Evolutionary conservation across 2,888 invertebrate genomes (phyloP).

Genomic region (Catonia carolina): DNA sequence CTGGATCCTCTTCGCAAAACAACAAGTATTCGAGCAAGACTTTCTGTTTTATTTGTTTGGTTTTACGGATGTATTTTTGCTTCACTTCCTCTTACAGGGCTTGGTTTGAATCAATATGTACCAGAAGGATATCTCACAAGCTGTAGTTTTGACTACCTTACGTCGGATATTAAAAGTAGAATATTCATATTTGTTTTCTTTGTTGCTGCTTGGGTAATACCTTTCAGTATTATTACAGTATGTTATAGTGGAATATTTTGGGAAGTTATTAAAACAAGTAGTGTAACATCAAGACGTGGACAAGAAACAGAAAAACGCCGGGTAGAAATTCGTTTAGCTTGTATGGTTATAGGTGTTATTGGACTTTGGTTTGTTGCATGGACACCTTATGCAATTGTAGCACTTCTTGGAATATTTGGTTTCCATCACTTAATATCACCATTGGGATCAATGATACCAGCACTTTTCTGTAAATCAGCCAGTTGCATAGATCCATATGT

Average conservation of each 20-base stretch:
- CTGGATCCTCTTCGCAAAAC: constrained; percentile 59
- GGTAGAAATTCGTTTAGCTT: constrained; percentile 59
- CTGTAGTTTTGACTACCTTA: constrained; percentile 80
- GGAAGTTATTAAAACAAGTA: constrained; percentile 46
- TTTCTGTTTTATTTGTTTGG: constrained; percentile 62
- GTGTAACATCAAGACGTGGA: constrained; percentile 30
- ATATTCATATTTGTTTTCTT: constrained; percentile 69
- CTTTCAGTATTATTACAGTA: constrained; percentile 61
- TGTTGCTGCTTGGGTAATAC: constrained; percentile 66
- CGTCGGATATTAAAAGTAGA: constrained; percentile 51
- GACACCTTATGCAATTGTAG: constrained; percentile 74
- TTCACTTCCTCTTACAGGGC: constrained; percentile 57
- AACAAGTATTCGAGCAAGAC: constrained; percentile 53
- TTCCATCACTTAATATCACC: constrained; percentile 59
- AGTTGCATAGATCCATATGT: constrained; percentile 76
- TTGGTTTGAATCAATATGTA: constrained; percentile 65
- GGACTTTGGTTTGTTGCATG: constrained; percentile 70
- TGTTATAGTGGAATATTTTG: constrained; percentile 66
- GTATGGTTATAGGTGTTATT: constrained; percentile 61
- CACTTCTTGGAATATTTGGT: constrained; percentile 65
- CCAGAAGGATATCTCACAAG: constrained; percentile 72
- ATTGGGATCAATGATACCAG: constrained; percentile 65
- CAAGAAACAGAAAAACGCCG: constrained; percentile 55
- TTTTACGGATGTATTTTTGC: constrained; percentile 64
- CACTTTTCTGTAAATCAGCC: constrained; percentile 72